Conservation (phyloP, 1,140 invertebrate species). For the Atta cephalotes region DNA sequence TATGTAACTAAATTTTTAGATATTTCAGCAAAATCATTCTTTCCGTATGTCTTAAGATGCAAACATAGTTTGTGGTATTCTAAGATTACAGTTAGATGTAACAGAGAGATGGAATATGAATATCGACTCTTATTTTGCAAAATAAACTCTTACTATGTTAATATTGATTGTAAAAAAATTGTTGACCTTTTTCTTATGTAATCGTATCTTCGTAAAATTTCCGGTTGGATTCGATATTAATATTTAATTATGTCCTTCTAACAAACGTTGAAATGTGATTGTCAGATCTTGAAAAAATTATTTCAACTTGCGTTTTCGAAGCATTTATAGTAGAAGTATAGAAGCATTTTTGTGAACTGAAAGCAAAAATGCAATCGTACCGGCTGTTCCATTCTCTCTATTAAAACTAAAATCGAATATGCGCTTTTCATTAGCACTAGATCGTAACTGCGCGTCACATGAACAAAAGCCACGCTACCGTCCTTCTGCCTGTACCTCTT, state of each 20-base stretch:
- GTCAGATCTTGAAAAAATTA: neutral
- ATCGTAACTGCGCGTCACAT: constrained; percentile 12
- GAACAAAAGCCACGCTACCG: constrained; percentile 43
- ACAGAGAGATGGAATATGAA: no score
- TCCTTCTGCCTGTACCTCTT: constrained; percentile 39
- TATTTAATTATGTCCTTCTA: neutral
- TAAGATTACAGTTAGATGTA: no score
- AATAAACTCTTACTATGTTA: neutral
- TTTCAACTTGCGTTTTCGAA: neutral
- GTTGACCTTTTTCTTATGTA: no score
- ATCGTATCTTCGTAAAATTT: neutral
- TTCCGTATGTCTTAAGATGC: no score
- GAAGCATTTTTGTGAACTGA: neutral
- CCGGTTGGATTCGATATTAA: neutral
- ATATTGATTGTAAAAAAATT: no score
- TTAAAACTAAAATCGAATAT: constrained; percentile 34
- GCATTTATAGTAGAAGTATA: no score
- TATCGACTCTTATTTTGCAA: neutral
- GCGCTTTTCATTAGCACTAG: constrained; percentile 48
- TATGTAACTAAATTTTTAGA: no score
- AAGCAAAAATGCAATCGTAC: neutral
- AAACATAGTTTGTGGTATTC: no score
- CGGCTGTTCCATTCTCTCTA: neutral
- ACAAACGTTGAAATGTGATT: neutral
- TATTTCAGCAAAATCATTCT: no score